phyloP scores from a whole-genome alignment of 2,113 vertebrate genomes.

The Leptobrachium ailaonicum region DNA sequence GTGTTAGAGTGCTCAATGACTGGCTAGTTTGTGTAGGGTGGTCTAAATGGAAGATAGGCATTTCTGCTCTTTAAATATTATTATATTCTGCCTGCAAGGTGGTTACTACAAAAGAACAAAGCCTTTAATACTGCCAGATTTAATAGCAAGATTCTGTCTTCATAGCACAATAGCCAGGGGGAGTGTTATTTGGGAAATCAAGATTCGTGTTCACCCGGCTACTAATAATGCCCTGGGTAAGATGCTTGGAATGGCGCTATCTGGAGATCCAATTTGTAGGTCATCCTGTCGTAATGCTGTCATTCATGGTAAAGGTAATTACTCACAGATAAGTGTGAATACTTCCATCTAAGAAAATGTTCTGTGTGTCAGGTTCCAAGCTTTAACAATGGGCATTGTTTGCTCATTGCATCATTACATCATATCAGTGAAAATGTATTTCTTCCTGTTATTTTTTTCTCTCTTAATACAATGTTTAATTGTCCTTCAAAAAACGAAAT shows the following conservation, averaged over 20 bases:
- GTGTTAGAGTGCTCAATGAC: too few relatives aligned
- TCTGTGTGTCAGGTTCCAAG: background rate
- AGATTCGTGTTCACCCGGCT: conserved; percentile 15
- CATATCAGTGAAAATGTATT: too few relatives aligned
- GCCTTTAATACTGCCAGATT: background rate
- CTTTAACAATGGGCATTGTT: background rate
- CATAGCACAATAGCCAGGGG: background rate
- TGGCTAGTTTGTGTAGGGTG: background rate
- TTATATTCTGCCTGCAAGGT: background rate
- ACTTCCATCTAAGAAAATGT: background rate
- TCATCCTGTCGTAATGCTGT: background rate
- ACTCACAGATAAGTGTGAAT: background rate
- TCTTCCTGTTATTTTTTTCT: background rate
- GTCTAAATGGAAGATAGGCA: background rate
- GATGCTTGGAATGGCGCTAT: background rate
- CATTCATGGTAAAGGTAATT: conserved; percentile 19
- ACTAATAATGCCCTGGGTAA: conserved; percentile 22
- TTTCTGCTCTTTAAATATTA: background rate
- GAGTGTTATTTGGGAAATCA: background rate
- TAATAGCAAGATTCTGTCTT: background rate
- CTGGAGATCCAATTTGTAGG: background rate
- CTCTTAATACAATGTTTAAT: background rate
- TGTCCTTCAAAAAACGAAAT: too few relatives aligned
- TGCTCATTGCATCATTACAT: too few relatives aligned
- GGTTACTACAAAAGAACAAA: conserved; percentile 30